phyloP scores from a whole-genome alignment of 2,888 invertebrate genomes.

The Augochlorella aurata region DNA sequence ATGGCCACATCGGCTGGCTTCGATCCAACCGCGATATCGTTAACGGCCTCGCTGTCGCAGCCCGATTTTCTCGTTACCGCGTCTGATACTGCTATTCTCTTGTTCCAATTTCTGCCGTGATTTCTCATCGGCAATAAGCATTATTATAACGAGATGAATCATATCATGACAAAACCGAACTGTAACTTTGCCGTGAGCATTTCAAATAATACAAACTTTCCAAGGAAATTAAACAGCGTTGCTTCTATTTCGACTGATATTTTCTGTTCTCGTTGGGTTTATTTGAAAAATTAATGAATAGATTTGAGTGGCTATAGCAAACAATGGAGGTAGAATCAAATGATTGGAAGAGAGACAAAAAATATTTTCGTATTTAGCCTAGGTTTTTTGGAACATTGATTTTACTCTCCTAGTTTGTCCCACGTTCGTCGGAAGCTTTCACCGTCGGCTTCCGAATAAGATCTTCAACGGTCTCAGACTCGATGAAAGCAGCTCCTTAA shows the following conservation, averaged over 20 bases:
- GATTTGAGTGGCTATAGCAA: no score
- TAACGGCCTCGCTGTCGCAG: conserved; percentile 62
- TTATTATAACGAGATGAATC: not conserved
- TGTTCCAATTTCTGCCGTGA: conserved; percentile 31
- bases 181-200: not conserved
- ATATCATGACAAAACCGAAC: not conserved
- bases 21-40: conserved; percentile 65
- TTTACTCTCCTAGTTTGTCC: conserved; percentile 12
- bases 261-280: no score
- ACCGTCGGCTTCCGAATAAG: conserved; percentile 50
- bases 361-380: no score
- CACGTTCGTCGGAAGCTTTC: conserved; percentile 59
- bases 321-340: no score
- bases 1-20: conserved; percentile 62
- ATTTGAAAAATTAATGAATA: no score
- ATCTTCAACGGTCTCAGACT: conserved; percentile 58
- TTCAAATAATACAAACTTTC: not conserved
- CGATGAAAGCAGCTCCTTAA: conserved; percentile 61
- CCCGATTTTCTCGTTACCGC: conserved; percentile 59
- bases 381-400: not conserved
- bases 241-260: no score
- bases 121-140: conserved; percentile 3
- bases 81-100: conserved; percentile 33
- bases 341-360: no score
- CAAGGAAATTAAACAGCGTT: no score